Base-by-base conservation (phyloP, 1,140 invertebrate species). In the Sarcophaga bullata region DNA sequence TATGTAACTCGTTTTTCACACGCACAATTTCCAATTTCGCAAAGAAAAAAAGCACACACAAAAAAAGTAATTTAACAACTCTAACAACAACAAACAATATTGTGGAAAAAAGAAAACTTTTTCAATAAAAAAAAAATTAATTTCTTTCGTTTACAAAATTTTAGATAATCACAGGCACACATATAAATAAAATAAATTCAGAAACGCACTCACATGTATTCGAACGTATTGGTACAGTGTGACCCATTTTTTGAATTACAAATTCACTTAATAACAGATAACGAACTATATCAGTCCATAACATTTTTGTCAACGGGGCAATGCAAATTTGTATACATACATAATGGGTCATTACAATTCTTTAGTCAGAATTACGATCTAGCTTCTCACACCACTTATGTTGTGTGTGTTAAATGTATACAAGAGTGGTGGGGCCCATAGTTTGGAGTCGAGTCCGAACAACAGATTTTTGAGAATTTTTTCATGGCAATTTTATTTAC, bases 11-110 rank as follows among this genome's bases (percentile, higher is more conserved):
- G 47, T 76, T 76, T 76, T 76, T 46, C 73, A 15, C 73, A 73
- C 73, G 73, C 73, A 73, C 73, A 73, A 73, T 73, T 73, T 73
- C 73, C n/a, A n/a, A n/a, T n/a, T n/a, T n/a, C n/a, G n/a, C n/a
- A n/a, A 73, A 37, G 13, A 25, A 73, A 76, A 49, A 54, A 58
- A 58, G 15, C 54, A 58, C n/a, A 58, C 15, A 13, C n/a, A 58
- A 0, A 58, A 58, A 58, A 58, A 58, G 13, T 58, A 15, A 58
- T 58, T n/a, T 58, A 58, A 15, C 13, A 58, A 3, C 10, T 15
- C 15, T 13, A 58, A 58, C 1, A 58, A 54, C 52, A 54, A 58
- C n/a, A n/a, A n/a, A n/a, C n/a, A n/a, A n/a, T n/a, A n/a, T n/a
- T n/a, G n/a, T n/a, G 54, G 7, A n/a, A n/a, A 58, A 58, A 58